Conservation (phyloP, 2,888 invertebrate species). For the Caenorhabditis sulstoni region DNA sequence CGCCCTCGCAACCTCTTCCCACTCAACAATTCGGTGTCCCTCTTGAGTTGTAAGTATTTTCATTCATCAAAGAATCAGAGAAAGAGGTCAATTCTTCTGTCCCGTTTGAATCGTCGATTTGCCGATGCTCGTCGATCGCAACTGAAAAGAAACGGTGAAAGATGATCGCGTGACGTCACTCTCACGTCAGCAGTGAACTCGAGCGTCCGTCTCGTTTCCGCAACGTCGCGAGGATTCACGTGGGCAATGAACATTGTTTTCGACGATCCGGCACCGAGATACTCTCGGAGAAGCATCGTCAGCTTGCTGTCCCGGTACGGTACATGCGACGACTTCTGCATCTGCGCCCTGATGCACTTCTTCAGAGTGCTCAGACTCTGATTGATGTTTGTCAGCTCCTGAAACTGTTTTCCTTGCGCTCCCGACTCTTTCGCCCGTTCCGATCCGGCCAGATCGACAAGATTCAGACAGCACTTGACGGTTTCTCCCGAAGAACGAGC, state of each 20-base stretch:
- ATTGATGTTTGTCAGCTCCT: constrained; percentile 91
- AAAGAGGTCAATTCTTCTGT: constrained; percentile 6
- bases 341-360: constrained; percentile 54
- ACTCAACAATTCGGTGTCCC: constrained; percentile 97
- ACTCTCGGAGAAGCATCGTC: constrained; percentile 91
- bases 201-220: constrained; percentile 90
- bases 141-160: constrained; percentile 33
- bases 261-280: constrained; percentile 89
- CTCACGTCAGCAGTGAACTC: constrained; percentile 87
- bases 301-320: constrained; percentile 93
- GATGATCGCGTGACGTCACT: neutral
- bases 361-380: constrained; percentile 81
- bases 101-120: constrained; percentile 32
- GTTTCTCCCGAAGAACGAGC: constrained; percentile 34
- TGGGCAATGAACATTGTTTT: constrained; percentile 95
- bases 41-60: constrained; percentile 86
- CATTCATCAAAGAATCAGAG: constrained; percentile 1
- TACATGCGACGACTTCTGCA: constrained; percentile 86
- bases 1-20: constrained; percentile 81
- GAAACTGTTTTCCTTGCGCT: constrained; percentile 83
- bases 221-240: constrained; percentile 89
- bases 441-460: constrained; percentile 92
- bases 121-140: constrained; percentile 47
- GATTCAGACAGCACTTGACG: constrained; percentile 84
- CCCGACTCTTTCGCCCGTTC: constrained; percentile 84